phyloP scores from a whole-genome alignment of 1,140 invertebrate species.

The Lutraria rhynchaena region DNA sequence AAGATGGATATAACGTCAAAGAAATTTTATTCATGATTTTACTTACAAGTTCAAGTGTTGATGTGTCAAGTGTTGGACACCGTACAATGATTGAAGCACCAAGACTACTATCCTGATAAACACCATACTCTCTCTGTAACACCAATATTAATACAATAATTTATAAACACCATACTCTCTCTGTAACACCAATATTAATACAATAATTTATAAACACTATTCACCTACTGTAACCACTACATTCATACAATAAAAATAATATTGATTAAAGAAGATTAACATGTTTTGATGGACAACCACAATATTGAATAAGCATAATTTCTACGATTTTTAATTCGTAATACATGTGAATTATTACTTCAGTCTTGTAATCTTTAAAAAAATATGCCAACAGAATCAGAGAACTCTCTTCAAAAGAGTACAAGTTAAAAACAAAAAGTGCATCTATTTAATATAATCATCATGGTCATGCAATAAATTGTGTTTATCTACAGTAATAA shows the following conservation, averaged over 20 bases:
- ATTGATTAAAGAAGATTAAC: background rate
- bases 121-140: conserved; percentile 4
- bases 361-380: too few species aligned
- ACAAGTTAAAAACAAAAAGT: too few species aligned
- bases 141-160: background rate
- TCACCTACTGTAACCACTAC: background rate
- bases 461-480: too few species aligned
- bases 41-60: conserved; percentile 12
- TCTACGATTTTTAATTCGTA: too few species aligned
- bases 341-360: too few species aligned
- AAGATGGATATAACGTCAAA: too few species aligned
- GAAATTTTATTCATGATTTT: too few species aligned
- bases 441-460: too few species aligned
- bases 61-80: background rate
- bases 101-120: conserved; percentile 8
- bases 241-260: background rate
- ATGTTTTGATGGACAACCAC: background rate
- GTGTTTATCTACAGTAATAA: too few species aligned
- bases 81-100: conserved; percentile 26
- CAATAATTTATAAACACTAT: conserved; percentile 13
- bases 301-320: background rate
- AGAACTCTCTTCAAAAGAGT: too few species aligned
- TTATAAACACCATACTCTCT: conserved; percentile 8
- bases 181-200: background rate
- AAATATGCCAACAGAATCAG: too few species aligned